These are phyloP conservation scores for Hyposmocoma kahamanoa DNA, from an alignment of 1,140 invertebrate genomes.

Conservation along the genomic window DNA sequence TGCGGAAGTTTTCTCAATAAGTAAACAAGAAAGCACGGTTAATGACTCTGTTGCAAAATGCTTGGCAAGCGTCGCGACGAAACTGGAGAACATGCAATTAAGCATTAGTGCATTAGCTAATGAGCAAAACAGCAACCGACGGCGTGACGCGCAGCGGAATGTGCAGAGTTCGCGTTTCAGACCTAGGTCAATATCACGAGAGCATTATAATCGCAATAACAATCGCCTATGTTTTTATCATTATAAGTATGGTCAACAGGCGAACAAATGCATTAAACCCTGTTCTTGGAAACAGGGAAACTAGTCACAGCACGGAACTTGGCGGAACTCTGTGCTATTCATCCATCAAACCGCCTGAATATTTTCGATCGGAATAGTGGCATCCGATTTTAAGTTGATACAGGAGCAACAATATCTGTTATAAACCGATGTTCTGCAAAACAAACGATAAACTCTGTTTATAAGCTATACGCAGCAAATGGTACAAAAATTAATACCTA, in stretches of 20 bases:
- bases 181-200: neutral
- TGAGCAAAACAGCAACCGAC: neutral
- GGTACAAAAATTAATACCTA: neutral
- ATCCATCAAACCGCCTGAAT: neutral
- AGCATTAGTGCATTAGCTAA: too few relatives aligned
- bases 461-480: neutral
- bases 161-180: neutral
- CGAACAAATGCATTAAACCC: constrained; percentile 4
- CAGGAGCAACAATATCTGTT: neutral
- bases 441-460: too few relatives aligned
- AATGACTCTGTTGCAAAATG: neutral
- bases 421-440: too few relatives aligned
- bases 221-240: constrained; percentile 12
- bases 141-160: neutral
- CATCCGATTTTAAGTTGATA: neutral
- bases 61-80: neutral
- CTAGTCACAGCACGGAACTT: neutral
- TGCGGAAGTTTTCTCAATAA: neutral
- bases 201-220: neutral
- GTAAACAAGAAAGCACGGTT: neutral
- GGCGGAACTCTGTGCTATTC: neutral
- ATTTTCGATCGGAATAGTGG: constrained; percentile 1
- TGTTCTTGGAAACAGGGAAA: constrained; percentile 4
- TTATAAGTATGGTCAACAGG: constrained; percentile 1
- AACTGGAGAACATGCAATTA: too few relatives aligned